Evolutionary conservation across 2,888 invertebrate genomes (phyloP), one percentile per base, ranked within the genome.

Genomic region (Glaucopsyche alexis): DNA sequence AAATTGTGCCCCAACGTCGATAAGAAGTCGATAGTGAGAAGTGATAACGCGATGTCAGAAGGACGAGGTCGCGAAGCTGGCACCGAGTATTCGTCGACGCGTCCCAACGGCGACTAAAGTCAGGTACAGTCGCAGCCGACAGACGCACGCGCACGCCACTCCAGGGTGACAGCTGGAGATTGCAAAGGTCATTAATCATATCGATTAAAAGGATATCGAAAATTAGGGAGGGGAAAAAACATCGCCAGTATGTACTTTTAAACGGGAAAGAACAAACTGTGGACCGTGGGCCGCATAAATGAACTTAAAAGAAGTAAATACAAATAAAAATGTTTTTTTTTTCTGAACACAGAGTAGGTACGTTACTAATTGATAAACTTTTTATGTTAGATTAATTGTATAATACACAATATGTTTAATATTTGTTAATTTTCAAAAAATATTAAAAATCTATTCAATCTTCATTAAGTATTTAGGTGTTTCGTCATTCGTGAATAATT

Each of bases 71-170:
- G 85, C 83, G 81, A 74, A 77, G 78, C 76, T 76, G 77, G 81
- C 84, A 76, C 71, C 86, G 89, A 89, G 90, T 83, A 88, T 84
- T 88, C 91, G 90, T 87, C 86, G 84, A 86, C 87, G 88, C 90
- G 91, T 88, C 89, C 86, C 86, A 87, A 84, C 87, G 84, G 85
- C 91, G 87, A 93, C 92, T 92, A 87, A 90, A 84, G 86, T 81
- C 81, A 82, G 80, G 81, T 80, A 77, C 81, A 77, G 79, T 78
- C 76, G 79, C 79, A 79, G 79, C 77, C 79, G 77, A 81, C 82
- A 86, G 85, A 83, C 87, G 89, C 85, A 83, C 81, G 86, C 90
- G 87, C 87, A 86, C 85, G 83, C 83, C 81, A 79, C 85, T 84
- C 83, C 87, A 86, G 85, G 84, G 78, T 80, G 81, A 82, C 82